These are phyloP conservation scores for Leptocoma aspasia DNA, from an alignment of 2,113 vertebrate genomes.

Conservation along the genomic window DNA sequence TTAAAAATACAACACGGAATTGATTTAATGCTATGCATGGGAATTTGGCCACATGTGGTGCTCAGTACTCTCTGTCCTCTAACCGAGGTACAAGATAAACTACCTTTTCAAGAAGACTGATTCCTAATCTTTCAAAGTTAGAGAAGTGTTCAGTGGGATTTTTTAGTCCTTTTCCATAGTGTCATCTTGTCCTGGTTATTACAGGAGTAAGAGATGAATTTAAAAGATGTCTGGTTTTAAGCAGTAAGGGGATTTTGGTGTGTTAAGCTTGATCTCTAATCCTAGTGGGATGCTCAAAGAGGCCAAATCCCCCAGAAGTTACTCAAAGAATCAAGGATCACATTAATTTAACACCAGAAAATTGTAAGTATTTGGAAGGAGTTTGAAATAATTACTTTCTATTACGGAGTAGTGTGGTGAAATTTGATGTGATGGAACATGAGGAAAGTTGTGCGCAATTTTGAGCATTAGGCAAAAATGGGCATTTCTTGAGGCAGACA, in stretches of 20 bases:
- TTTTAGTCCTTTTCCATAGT: neutral
- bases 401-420: accelerated
- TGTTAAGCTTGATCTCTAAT: neutral
- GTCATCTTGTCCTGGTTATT: neutral
- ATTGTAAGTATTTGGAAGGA: neutral
- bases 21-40: neutral
- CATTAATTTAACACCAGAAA: neutral
- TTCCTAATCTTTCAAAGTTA: neutral
- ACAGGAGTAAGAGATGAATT: neutral
- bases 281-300: neutral
- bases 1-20: neutral
- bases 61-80: neutral
- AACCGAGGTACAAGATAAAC: neutral
- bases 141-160: neutral
- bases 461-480: neutral
- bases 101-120: neutral
- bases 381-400: neutral
- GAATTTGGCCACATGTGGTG: accelerated
- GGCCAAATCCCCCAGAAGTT: neutral
- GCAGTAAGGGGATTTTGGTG: neutral
- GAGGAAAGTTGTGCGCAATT: neutral
- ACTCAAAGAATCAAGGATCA: neutral
- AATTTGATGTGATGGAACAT: neutral
- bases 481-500: neutral
- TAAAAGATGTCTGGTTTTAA: neutral